Percentiles rank a stretch among this genome's conserved stretches.
These are phyloP conservation scores for Cecropterus lyciades DNA, from an alignment of 1,140 invertebrate genomes.

Conservation along the genomic window DNA sequence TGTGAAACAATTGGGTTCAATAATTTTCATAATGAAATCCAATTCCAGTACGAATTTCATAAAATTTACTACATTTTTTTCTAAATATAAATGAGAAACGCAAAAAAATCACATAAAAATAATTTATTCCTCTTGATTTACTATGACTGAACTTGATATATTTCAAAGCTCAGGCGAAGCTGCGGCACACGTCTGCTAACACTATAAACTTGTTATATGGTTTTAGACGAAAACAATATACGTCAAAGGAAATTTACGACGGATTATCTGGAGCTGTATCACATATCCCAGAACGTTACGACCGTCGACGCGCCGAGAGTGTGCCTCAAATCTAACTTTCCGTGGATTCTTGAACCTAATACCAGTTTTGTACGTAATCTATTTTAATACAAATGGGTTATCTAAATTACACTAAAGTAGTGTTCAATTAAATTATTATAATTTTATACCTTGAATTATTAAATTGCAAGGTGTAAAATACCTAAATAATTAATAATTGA, in stretches of 20 bases:
- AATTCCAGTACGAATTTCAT: too few species aligned
- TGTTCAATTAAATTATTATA: too few species aligned
- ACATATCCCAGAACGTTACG: slow-evolving; percentile 67
- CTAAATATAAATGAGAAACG: too few species aligned
- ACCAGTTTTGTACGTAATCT: slow-evolving; percentile 62
- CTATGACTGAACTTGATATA: neutral
- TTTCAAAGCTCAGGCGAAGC: neutral
- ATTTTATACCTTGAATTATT: too few species aligned
- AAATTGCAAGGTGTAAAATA: too few species aligned
- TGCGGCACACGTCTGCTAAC: neutral
- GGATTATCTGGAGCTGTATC: slow-evolving; percentile 68
- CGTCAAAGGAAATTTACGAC: slow-evolving; percentile 68
- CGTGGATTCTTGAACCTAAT: slow-evolving; percentile 73
- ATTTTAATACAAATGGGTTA: neutral
- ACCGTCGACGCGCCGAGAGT: slow-evolving; percentile 67
- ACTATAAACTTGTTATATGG: slow-evolving; percentile 34
- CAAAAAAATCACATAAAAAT: too few species aligned
- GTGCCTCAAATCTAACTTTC: slow-evolving; percentile 65
- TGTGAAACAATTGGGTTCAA: too few species aligned
- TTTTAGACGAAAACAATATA: slow-evolving; percentile 68
- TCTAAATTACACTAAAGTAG: too few species aligned
- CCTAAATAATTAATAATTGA: too few species aligned
- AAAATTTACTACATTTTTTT: too few species aligned
- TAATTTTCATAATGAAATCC: too few species aligned
- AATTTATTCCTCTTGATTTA: neutral